Evolutionary conservation across 1,140 invertebrate genomes (phyloP), one percentile per base, ranked within the genome.

Genomic region (Akabosia matsudoensis): DNA sequence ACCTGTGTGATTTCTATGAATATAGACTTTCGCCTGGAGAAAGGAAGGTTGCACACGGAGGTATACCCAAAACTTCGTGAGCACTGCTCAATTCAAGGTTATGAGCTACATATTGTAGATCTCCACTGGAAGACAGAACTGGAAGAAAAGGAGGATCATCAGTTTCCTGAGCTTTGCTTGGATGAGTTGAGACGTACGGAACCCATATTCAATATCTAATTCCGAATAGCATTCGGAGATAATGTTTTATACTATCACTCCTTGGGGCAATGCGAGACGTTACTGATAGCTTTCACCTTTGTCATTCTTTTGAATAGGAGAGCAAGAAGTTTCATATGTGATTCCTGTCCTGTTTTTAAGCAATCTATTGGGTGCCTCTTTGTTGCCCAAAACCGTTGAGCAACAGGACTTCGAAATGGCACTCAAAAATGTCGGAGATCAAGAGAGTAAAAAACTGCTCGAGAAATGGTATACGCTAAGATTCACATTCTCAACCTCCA

Each of bases 281-380:
- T 37, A 28, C n/a, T 26, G 18, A 24, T 24, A 7, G 28, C 18
- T 56, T 56, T 24, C 54, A 45, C 37, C 18, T 45, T 45, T 45
- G 37, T 76, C 18, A 70, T 24, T 61, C 33, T 61, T 26, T 76
- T 82, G 81, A 45, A 16, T 83, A 90, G 90, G 91, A 80, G 91
- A 92, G 83, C 88, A 88, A 54, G 90, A 91, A 75, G 85, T 89
- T 0, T 89, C 90, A 0, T 91, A 92, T 72, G 87, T 92, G 22
- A 89, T 93, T 28, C 91, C 92, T 0, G 88, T 92, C 14, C 83
- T 93, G 73, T 92, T 93, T 82, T 84, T 93, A 7, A 92, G 90
- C 82, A 89, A 91, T 51, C 91, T 90, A 7, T 84, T 93, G 51
- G 91, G 91, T 30, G 90, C 89, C 22, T 90, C 91, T n/a, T 86